These are phyloP conservation scores for Polyploca ridens DNA, from an alignment of 2,888 invertebrate species.

Conservation along the genomic window DNA sequence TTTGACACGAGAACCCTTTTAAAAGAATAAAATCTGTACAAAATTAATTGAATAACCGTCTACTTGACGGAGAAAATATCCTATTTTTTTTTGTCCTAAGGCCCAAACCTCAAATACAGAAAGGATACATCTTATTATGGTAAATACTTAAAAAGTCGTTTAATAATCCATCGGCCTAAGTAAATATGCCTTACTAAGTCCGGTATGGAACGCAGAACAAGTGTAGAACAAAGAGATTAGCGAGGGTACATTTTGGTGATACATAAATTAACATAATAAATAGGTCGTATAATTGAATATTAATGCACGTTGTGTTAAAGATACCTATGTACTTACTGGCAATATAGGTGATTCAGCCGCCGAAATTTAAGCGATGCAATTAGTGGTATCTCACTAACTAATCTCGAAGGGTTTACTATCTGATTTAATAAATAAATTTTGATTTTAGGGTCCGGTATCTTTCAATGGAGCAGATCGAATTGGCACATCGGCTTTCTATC, in stretches of 20 bases:
- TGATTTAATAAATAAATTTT: not conserved
- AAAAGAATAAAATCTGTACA: too few species aligned
- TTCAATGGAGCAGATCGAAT: constrained; percentile 95
- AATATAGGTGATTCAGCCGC: not conserved
- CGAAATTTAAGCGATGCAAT: not conserved
- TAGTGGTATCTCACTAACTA: not conserved
- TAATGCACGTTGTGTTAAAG: too few species aligned
- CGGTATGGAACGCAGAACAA: not conserved
- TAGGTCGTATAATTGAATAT: not conserved
- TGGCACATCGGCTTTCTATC: constrained; percentile 94
- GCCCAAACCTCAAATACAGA: not conserved
- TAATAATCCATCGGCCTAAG: not conserved
- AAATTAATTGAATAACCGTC: too few species aligned
- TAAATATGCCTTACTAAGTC: not conserved
- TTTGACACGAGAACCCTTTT: too few species aligned
- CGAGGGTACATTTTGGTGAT: not conserved
- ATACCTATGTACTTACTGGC: too few species aligned
- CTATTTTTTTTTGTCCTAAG: not conserved
- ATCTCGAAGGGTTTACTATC: not conserved
- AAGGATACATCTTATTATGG: not conserved
- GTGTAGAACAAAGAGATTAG: not conserved
- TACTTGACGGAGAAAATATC: not conserved
- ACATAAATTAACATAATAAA: constrained; percentile 4
- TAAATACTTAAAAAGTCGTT: not conserved
- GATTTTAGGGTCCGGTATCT: constrained; percentile 92